These are phyloP conservation scores for Drosophila pseudotalamancana DNA, from an alignment of 2,888 invertebrate genomes.

Conservation along the genomic window DNA sequence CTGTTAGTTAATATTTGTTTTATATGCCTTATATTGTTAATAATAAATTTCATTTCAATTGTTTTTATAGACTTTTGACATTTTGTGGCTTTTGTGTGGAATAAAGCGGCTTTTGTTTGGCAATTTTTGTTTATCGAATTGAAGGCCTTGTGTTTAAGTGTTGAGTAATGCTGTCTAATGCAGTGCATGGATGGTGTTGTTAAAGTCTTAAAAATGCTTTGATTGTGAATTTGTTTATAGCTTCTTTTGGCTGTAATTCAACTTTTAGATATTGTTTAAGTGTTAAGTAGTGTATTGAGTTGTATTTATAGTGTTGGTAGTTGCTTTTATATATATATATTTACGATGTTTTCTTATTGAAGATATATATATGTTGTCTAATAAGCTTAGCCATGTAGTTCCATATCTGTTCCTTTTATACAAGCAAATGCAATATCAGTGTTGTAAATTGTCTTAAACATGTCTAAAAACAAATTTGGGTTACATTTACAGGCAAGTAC, in stretches of 20 bases:
- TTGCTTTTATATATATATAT: no score
- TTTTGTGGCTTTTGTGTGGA: slow-evolving; percentile 39
- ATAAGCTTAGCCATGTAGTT: no score
- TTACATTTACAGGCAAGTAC: no score
- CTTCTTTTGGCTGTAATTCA: no score
- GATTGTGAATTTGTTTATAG: no score
- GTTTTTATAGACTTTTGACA: slow-evolving; percentile 66
- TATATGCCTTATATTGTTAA: slow-evolving; percentile 33
- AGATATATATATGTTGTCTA: no score
- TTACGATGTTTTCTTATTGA: no score
- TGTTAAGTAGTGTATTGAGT: no score
- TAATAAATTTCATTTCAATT: slow-evolving; percentile 55
- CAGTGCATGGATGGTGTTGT: slow-evolving; percentile 1
- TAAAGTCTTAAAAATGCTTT: not conserved
- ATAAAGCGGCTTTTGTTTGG: not conserved
- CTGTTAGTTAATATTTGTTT: slow-evolving; percentile 18
- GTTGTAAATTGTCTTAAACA: not conserved
- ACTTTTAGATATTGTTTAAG: not conserved
- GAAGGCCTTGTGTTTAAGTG: not conserved
- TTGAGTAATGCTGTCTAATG: not conserved
- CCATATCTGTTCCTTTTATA: no score
- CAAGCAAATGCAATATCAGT: not conserved
- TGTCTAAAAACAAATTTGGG: not conserved
- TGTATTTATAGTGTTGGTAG: no score
- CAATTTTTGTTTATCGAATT: slow-evolving; percentile 8